Percentiles rank a stretch among this genome's conserved stretches.
Conservation (phyloP, 2,113 vertebrate species). For the Ammospiza caudacuta region DNA sequence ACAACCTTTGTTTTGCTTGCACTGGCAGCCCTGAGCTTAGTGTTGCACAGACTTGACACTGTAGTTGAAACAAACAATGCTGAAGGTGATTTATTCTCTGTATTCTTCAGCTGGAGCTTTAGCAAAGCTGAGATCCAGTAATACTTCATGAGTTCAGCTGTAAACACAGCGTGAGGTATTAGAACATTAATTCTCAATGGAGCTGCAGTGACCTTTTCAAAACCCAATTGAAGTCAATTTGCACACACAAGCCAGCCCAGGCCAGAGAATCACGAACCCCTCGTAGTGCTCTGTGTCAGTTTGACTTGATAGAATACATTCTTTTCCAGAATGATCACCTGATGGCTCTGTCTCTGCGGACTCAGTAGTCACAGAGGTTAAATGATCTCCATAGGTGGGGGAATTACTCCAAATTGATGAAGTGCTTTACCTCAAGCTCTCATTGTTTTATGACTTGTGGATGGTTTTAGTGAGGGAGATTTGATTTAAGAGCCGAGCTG, state of each 20-base stretch:
- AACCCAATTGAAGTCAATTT: not conserved
- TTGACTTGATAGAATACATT: not conserved
- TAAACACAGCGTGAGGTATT: not conserved
- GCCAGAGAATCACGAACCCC: not conserved
- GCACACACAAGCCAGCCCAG: not conserved
- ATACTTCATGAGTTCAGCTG: not conserved
- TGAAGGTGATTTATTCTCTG: not conserved
- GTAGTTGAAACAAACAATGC: not conserved
- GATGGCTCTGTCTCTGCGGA: not conserved
- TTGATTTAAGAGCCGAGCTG: not conserved
- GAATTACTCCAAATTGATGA: not conserved
- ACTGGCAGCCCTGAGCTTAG: not conserved
- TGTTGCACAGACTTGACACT: not conserved
- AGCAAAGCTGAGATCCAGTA: not conserved
- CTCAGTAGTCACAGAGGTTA: not conserved
- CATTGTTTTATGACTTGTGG: not conserved
- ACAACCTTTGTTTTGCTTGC: not conserved
- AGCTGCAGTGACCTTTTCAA: not conserved
- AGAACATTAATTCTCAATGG: not conserved
- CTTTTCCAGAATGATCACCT: not conserved
- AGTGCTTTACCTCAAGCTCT: not conserved
- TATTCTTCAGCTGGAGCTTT: not conserved
- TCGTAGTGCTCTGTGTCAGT: not conserved
- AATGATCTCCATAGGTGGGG: not conserved
- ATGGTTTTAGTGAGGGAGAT: not conserved